Percentiles rank a stretch among this genome's conserved stretches.
Evolutionary conservation across 2,797 vertebrate genomes (phyloP).

Genomic region (Argentina silus): DNA sequence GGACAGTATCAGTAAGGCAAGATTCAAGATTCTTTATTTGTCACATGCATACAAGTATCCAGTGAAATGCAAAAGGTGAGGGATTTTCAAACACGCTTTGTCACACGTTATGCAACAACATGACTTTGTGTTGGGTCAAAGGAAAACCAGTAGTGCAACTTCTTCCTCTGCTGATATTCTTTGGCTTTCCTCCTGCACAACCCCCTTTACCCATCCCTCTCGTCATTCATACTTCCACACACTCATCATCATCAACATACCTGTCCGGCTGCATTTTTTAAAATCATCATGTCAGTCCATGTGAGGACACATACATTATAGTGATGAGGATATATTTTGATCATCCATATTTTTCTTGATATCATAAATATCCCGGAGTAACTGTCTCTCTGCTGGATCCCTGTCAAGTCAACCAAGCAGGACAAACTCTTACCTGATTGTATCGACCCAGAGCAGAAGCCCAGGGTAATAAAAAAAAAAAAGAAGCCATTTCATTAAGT

Average conservation of each 20-base stretch:
- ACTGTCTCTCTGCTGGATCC: slow-evolving; percentile 1
- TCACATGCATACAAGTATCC: no score
- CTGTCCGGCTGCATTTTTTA: neutral
- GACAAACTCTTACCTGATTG: slow-evolving; percentile 29
- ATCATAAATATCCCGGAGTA: slow-evolving; percentile 9
- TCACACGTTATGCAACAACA: slow-evolving; percentile 7
- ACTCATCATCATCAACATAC: neutral
- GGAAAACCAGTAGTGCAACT: slow-evolving; percentile 39
- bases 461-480: slow-evolving; percentile 26
- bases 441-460: neutral
- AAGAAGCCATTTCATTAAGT: slow-evolving; percentile 43
- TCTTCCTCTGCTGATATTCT: neutral
- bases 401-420: slow-evolving; percentile 8
- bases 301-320: neutral
- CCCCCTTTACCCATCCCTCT: neutral
- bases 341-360: neutral
- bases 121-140: neutral
- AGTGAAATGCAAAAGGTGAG: no score
- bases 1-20: neutral
- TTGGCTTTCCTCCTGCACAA: no score
- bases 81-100: neutral
- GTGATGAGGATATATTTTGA: neutral
- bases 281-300: neutral
- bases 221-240: neutral
- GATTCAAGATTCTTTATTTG: no score